phyloP scores from a whole-genome alignment of 2,888 invertebrate genomes.

The Limnephilus auricula region DNA sequence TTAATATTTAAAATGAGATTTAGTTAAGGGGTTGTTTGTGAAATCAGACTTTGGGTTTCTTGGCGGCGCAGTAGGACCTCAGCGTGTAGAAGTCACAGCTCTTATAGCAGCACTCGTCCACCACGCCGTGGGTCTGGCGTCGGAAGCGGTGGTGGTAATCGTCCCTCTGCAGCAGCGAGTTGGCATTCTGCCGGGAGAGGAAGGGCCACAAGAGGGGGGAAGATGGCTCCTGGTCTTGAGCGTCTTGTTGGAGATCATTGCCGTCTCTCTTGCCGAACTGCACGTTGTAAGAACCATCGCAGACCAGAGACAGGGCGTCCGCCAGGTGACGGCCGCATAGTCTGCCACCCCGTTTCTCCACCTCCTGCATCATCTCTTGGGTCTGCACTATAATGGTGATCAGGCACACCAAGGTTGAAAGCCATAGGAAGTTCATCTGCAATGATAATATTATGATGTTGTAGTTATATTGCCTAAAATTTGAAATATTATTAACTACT shows the following conservation, averaged over 20 bases:
- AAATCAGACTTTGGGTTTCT: too few species aligned
- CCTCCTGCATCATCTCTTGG: constrained; percentile 2
- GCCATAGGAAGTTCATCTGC: constrained; percentile 56
- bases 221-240: not conserved
- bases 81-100: constrained; percentile 71
- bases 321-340: constrained; percentile 57
- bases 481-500: too few species aligned
- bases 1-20: too few species aligned
- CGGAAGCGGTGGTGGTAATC: constrained; percentile 48
- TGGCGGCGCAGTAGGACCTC: constrained; percentile 69
- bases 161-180: constrained; percentile 36
- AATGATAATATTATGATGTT: not conserved
- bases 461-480: not conserved
- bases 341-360: not conserved
- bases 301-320: constrained; percentile 58
- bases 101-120: constrained; percentile 74
- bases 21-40: too few species aligned
- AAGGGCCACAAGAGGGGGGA: constrained; percentile 46
- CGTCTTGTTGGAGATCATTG: not conserved
- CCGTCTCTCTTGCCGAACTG: not conserved
- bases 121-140: constrained; percentile 69
- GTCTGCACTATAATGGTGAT: constrained; percentile 21
- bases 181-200: constrained; percentile 46
- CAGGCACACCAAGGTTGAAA: constrained; percentile 41
- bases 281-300: constrained; percentile 49